phyloP scores from a whole-genome alignment of 2,888 invertebrate species.

The Drosophila greeni region DNA sequence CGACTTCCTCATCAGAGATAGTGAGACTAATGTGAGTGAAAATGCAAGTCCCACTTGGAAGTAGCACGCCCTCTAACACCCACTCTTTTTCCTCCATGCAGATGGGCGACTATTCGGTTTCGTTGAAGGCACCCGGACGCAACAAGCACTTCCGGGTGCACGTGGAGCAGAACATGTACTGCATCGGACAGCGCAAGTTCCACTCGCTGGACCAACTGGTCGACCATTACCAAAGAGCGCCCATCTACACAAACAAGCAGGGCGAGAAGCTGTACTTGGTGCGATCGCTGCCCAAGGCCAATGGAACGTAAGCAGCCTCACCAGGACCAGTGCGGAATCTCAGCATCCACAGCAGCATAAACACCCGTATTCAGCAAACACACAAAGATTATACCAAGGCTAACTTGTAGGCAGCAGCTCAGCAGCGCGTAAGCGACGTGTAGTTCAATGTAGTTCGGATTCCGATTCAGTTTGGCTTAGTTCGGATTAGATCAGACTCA shows the following conservation, averaged over 20 bases:
- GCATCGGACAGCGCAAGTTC: slow-evolving; percentile 99
- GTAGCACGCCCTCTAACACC: background rate
- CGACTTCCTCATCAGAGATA: slow-evolving; percentile 98
- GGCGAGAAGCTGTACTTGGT: slow-evolving; percentile 98
- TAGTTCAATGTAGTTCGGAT: slow-evolving; percentile 44
- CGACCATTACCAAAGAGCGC: slow-evolving; percentile 98
- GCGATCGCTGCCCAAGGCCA: slow-evolving; percentile 89
- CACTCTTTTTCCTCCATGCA: slow-evolving; percentile 78
- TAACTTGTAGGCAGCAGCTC: slow-evolving; percentile 46
- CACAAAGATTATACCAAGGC: slow-evolving; percentile 63
- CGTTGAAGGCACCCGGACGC: slow-evolving; percentile 96
- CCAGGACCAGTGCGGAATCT: slow-evolving; percentile 19
- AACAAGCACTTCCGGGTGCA: slow-evolving; percentile 99
- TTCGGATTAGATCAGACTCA: slow-evolving; percentile 20
- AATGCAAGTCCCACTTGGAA: too few relatives aligned
- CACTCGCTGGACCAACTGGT: slow-evolving; percentile 96
- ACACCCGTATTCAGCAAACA: slow-evolving; percentile 60
- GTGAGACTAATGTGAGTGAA: slow-evolving; percentile 96
- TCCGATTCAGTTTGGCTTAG: slow-evolving; percentile 26
- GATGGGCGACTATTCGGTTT: slow-evolving; percentile 99
- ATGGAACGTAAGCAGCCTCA: slow-evolving; percentile 77
- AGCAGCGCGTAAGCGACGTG: slow-evolving; percentile 37
- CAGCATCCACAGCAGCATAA: slow-evolving; percentile 37
- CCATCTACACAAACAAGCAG: slow-evolving; percentile 98
- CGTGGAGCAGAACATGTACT: slow-evolving; percentile 93